These are phyloP conservation scores for Oscheius sp. DNA, from an alignment of 2,888 invertebrate genomes.

Conservation along the genomic window DNA sequence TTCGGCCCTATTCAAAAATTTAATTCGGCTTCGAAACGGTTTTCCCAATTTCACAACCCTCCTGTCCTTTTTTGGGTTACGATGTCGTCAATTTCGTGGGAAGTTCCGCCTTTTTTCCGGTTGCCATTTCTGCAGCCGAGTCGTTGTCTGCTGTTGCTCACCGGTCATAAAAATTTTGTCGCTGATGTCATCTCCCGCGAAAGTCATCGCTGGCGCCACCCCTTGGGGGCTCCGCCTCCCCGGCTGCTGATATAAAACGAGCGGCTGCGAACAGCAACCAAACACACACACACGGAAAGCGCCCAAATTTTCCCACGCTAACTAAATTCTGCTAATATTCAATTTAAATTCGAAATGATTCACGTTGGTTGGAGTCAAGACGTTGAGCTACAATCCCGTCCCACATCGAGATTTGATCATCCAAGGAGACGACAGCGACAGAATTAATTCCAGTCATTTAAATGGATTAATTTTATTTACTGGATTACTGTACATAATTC, in stretches of 20 bases:
- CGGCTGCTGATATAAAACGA: background rate
- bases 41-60: no score
- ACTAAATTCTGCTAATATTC: background rate
- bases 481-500: background rate
- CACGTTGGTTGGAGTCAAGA: conserved; percentile 29
- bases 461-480: background rate
- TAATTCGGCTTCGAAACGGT: no score
- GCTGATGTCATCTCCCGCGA: background rate
- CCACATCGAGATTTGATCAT: conserved; percentile 12
- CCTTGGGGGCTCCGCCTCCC: background rate
- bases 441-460: background rate
- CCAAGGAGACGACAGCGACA: background rate
- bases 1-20: no score
- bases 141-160: no score
- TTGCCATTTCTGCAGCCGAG: no score
- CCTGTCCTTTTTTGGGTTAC: no score
- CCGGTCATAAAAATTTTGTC: no score
- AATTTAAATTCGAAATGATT: conserved; percentile 1
- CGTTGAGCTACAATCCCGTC: conserved; percentile 25
- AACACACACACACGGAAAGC: background rate
- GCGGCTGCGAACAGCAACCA: background rate
- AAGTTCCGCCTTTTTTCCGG: no score
- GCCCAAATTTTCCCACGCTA: background rate
- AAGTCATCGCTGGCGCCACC: background rate
- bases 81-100: no score